Base-by-base conservation (phyloP, 2,888 invertebrate genomes). In the Phyllotreta striolata region DNA sequence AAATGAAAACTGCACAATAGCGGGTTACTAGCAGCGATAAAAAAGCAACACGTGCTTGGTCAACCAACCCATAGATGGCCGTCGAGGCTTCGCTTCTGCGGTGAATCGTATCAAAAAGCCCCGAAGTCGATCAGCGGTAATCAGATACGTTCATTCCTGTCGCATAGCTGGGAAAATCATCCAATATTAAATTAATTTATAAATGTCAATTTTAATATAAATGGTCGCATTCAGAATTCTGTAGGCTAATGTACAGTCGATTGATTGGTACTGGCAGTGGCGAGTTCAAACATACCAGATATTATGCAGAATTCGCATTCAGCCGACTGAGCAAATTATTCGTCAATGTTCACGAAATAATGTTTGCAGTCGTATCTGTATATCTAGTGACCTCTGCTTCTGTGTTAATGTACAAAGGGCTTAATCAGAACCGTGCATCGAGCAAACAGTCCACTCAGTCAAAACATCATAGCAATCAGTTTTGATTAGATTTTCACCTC, bases 401-500 rank as follows among this genome's bases (percentile, higher is more conserved):
- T 72, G 70, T 73, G 73, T 70, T 77, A 76, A 78, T 77, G 76
- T 73, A 78, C 77, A 78, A 78, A 78, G 78, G 77, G 76, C 73
- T 74, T 74, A 77, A 78, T 78, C 77, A 77, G 76, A 67, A 72
- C 74, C 69, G 68, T 72, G 72, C 73, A 73, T 72, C 68, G 78
- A 73, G 76, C 77, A 80, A 79, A 80, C 77, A 80, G 74, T 74
- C 74, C 75, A 75, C 74, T 75, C 78, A 80, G 80, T 80, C 79
- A 80, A 81, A 81, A 81, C 80, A 80, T 79, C 79, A 81, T 79
- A 80, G 79, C 79, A 80, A 80, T 80, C 79, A 79, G 77, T 80
- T 80, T 80, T 80, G 81, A 81, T 81, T 81, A 80, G 80, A 81
- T 81, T 81, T 80, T 76, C 60, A 60, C 60, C 52, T 52, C 52